A percentile compares a stretch with the other conserved stretches of the same genome.
Evolutionary conservation across 2,888 invertebrate genomes (phyloP).

Genomic region (Antitype chi): DNA sequence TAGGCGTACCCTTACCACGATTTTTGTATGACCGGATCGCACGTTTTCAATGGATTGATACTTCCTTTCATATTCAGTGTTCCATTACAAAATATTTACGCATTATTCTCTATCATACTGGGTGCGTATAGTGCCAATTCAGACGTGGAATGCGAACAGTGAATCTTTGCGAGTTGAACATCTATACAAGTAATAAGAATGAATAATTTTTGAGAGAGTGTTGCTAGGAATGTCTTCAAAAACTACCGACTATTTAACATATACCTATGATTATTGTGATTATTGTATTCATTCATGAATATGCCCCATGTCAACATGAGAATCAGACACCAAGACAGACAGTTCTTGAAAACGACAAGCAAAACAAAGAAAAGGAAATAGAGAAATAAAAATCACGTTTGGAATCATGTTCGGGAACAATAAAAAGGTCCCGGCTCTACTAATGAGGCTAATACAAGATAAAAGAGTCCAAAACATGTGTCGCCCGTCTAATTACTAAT

Average conservation of each 20-base stretch:
- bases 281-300: neutral
- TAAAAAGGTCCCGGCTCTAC: conserved; percentile 76
- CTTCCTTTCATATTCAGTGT: conserved; percentile 78
- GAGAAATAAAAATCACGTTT: conserved; percentile 52
- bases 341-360: neutral
- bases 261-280: neutral
- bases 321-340: conserved; percentile 2
- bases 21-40: conserved; percentile 82
- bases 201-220: neutral
- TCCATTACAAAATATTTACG: conserved; percentile 62
- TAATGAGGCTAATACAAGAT: conserved; percentile 85
- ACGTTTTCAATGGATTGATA: conserved; percentile 81
- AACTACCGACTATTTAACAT: neutral
- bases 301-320: neutral
- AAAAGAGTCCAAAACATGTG: conserved; percentile 87
- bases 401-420: conserved; percentile 67
- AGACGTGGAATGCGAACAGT: conserved; percentile 20
- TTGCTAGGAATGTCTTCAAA: neutral
- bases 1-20: conserved; percentile 83
- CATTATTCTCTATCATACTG: conserved; percentile 62
- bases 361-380: conserved; percentile 40
- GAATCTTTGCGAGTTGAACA: conserved; percentile 21
- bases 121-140: conserved; percentile 53
- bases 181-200: conserved; percentile 6
- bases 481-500: conserved; percentile 89